Base-by-base conservation (phyloP, 2,888 invertebrate genomes). In the Arrhopalites spinosus region DNA sequence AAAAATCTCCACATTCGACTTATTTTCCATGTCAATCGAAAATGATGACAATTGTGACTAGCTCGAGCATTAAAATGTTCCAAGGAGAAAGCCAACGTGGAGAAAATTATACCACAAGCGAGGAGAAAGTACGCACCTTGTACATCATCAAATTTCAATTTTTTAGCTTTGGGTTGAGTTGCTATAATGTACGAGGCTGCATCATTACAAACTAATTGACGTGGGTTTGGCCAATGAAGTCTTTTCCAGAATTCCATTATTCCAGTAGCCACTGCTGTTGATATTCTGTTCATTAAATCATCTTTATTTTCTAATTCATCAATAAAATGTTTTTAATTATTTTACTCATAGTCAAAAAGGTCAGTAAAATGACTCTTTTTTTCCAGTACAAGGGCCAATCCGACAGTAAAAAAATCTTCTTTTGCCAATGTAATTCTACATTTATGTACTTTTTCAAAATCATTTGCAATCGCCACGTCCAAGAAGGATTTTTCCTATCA, bases 401-500 rank as follows among this genome's bases (percentile, higher is more conserved):
- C 81, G 11, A 79, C 81, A 0, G 79, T 81, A 63, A 80, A 83
- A 50, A 83, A 83, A 0, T 74, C 78, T n/a, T 80, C 67, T 23
- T 78, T 79, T 3, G 83, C 81, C 3, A 80, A 25, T 5, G 83
- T 83, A 11, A 83, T 27, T 3, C 83, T 74, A 67, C 83, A 83
- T 59, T 75, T 72, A 17, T 79, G 53, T 0, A 63, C 59, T 45
- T 69, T 23, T 11, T 70, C 73, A 64, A 79, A 83, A 77, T 83
- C 83, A 8, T 73, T 30, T 1, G 69, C 77, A 20, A 83, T 61
- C 29, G 81, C 81, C 0, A 83, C 81, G 56, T 83, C 83, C 25
- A 83, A 71, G 56, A 71, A 83, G 0, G 81, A 81, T 76, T 78
- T 78, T 75, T 83, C 83, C 83, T 82, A n/a, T n/a, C n/a, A n/a